These are phyloP conservation scores for Borostomias antarcticus DNA, from an alignment of 2,797 vertebrate genomes.

Conservation along the genomic window DNA sequence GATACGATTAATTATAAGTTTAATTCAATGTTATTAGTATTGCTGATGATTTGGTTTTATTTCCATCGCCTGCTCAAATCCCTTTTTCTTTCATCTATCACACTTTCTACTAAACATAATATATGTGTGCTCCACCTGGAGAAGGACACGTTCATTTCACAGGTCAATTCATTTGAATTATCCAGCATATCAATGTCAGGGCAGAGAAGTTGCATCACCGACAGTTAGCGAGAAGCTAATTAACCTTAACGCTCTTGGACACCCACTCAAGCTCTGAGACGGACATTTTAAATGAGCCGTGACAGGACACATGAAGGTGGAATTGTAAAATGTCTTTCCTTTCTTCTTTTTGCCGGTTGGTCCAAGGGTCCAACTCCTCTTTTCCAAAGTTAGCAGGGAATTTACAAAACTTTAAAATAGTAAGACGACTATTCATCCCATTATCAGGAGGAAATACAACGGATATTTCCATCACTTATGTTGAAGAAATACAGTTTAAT, in stretches of 20 bases:
- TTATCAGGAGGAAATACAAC: no score
- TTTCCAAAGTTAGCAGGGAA: no score
- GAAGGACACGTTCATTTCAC: slow-evolving; percentile 51
- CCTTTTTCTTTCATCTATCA: slow-evolving; percentile 10
- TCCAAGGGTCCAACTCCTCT: no score
- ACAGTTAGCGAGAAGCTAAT: slow-evolving; percentile 43
- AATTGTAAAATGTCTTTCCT: not conserved
- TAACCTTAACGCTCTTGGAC: slow-evolving; percentile 34
- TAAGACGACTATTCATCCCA: no score
- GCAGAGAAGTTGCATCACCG: slow-evolving; percentile 27
- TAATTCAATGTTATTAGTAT: no score
- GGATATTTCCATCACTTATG: no score
- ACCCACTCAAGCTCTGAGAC: slow-evolving; percentile 17
- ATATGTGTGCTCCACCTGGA: slow-evolving; percentile 13
- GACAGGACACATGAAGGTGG: slow-evolving; percentile 17
- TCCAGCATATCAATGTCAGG: slow-evolving; percentile 40
- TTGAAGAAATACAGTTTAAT: no score
- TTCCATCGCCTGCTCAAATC: slow-evolving; percentile 16
- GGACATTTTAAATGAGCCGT: slow-evolving; percentile 13
- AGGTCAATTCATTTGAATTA: slow-evolving; percentile 61
- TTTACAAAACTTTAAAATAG: no score
- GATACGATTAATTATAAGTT: no score
- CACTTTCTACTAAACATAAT: slow-evolving; percentile 8
- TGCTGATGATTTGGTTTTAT: slow-evolving; percentile 11
- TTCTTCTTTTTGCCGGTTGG: not conserved